These are phyloP conservation scores for Oscheius sp. DNA, from an alignment of 2,888 invertebrate species.

Conservation along the genomic window DNA sequence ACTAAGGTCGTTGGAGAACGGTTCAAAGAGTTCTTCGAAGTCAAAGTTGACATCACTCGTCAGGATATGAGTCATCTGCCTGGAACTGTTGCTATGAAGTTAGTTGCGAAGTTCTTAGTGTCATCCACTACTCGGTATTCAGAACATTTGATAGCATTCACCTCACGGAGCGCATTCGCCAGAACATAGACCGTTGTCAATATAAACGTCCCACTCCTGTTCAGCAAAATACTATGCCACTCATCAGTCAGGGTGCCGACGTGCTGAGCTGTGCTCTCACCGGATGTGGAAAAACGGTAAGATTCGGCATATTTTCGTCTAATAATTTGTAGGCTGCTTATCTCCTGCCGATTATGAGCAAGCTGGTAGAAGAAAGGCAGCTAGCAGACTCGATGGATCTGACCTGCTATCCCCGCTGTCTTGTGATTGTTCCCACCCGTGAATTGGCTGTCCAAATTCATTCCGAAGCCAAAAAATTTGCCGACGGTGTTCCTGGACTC, in stretches of 20 bases:
- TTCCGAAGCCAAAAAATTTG: slow-evolving; percentile 86
- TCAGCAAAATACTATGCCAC: slow-evolving; percentile 90
- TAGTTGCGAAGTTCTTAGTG: slow-evolving; percentile 8
- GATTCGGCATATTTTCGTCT: slow-evolving; percentile 95
- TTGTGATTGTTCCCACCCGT: slow-evolving; percentile 88
- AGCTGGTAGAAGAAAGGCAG: slow-evolving; percentile 44
- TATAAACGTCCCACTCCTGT: slow-evolving; percentile 91
- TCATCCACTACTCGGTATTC: background rate
- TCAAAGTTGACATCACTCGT: slow-evolving; percentile 41
- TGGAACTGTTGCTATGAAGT: slow-evolving; percentile 23
- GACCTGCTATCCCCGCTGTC: slow-evolving; percentile 45
- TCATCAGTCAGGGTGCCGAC: slow-evolving; percentile 78
- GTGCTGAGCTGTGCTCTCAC: background rate
- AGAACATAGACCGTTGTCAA: slow-evolving; percentile 84
- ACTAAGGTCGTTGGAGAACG: slow-evolving; percentile 3
- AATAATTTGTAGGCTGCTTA: slow-evolving; percentile 85
- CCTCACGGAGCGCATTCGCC: slow-evolving; percentile 81
- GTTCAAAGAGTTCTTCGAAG: slow-evolving; percentile 57
- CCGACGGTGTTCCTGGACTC: slow-evolving; percentile 73
- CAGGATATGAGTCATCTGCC: background rate
- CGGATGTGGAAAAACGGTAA: slow-evolving; percentile 67
- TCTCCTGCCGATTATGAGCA: slow-evolving; percentile 69
- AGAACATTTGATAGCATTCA: slow-evolving; percentile 82
- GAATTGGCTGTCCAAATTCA: slow-evolving; percentile 90
- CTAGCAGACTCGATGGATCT: slow-evolving; percentile 45